Evolutionary conservation across 2,113 vertebrate genomes (phyloP).

Genomic region (Perognathus longimembris): DNA sequence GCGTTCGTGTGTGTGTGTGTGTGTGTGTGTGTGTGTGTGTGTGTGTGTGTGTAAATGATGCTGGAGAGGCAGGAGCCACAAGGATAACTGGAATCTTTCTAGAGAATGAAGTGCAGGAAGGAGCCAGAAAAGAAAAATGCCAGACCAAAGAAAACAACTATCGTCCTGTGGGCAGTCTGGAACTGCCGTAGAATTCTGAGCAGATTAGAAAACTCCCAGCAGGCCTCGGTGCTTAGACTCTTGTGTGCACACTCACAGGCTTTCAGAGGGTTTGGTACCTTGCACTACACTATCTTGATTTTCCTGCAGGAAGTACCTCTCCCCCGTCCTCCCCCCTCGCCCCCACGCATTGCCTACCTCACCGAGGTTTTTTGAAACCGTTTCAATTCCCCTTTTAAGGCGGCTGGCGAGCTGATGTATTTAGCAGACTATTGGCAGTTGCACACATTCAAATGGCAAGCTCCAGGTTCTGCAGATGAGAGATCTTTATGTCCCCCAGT

Average conservation of each 20-base stretch:
- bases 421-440: slow-evolving; percentile 64
- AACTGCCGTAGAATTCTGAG: not conserved
- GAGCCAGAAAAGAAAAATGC: not conserved
- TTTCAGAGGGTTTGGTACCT: slow-evolving; percentile 32
- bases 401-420: slow-evolving; percentile 17
- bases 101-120: not conserved
- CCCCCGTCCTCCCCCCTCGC: not conserved
- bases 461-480: slow-evolving; percentile 67
- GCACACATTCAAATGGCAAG: slow-evolving; percentile 65
- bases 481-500: slow-evolving; percentile 76
- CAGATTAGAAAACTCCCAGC: slow-evolving; percentile 23
- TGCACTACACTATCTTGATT: slow-evolving; percentile 30
- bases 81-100: not conserved
- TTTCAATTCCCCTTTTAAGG: slow-evolving; percentile 65
- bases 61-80: no score
- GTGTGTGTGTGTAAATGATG: no score
- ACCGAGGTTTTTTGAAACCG: slow-evolving; percentile 46
- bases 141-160: not conserved
- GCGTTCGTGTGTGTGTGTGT: no score
- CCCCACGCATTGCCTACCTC: slow-evolving; percentile 21
- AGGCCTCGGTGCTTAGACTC: not conserved
- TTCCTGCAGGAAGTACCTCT: slow-evolving; percentile 9
- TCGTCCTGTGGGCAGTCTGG: not conserved
- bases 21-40: no score
- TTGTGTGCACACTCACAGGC: not conserved